A percentile compares a stretch with the other conserved stretches of the same genome.
These are phyloP conservation scores for Trigoniulus corallinus DNA, from an alignment of 1,140 invertebrate species.

Conservation along the genomic window DNA sequence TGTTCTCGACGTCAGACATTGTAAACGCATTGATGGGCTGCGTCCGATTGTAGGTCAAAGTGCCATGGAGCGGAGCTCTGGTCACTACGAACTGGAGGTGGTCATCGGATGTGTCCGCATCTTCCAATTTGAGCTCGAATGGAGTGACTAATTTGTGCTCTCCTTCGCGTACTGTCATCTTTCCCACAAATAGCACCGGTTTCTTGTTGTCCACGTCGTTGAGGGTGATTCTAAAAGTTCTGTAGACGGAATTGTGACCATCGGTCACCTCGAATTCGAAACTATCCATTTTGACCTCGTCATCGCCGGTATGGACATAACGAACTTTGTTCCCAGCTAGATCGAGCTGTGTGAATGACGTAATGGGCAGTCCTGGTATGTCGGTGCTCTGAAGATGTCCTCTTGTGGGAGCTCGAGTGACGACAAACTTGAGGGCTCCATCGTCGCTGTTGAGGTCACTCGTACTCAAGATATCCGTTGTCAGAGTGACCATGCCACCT, in stretches of 20 bases:
- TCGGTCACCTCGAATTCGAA: constrained; percentile 31
- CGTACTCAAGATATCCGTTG: constrained; percentile 24
- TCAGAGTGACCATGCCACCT: constrained; percentile 23
- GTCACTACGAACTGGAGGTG: constrained; percentile 23
- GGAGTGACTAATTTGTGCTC: constrained; percentile 24
- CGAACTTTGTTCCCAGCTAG: constrained; percentile 26
- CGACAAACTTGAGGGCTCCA: constrained; percentile 21
- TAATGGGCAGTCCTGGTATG: constrained; percentile 21
- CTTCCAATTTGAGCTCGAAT: constrained; percentile 27
- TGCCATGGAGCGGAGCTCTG: constrained; percentile 23
- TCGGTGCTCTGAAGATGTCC: constrained; percentile 25
- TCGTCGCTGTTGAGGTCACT: constrained; percentile 25
- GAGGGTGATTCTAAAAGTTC: constrained; percentile 27
- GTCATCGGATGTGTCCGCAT: constrained; percentile 24
- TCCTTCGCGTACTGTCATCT: constrained; percentile 23
- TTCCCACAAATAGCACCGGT: constrained; percentile 23
- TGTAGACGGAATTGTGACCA: constrained; percentile 24
- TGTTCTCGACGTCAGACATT: constrained; percentile 22
- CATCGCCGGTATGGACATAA: constrained; percentile 24
- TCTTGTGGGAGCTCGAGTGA: constrained; percentile 24
- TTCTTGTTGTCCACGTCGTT: constrained; percentile 28
- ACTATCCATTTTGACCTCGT: constrained; percentile 27
- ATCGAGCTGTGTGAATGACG: constrained; percentile 26
- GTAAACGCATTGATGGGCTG: constrained; percentile 22
- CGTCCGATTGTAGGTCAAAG: constrained; percentile 21